These are phyloP conservation scores for Prunella himalayana DNA, from an alignment of 2,113 vertebrate species.

Conservation along the genomic window DNA sequence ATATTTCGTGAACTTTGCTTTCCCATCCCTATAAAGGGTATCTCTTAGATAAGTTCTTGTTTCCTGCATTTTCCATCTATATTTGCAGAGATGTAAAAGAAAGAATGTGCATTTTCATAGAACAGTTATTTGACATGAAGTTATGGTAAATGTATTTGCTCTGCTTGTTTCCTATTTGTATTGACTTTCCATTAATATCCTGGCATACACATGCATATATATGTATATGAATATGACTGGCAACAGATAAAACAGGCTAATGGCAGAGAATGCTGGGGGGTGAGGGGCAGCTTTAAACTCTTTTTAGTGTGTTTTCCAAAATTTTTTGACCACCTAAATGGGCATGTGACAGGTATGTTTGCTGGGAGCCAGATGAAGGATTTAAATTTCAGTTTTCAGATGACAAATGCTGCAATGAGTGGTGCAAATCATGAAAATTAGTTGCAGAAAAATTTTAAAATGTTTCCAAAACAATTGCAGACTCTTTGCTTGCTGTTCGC, in stretches of 20 bases:
- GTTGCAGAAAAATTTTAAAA: slow-evolving; percentile 33
- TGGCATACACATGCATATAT: background rate
- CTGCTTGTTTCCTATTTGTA: background rate
- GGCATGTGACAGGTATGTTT: background rate
- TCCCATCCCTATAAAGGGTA: background rate
- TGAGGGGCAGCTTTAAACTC: background rate
- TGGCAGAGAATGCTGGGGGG: background rate
- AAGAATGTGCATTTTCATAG: background rate
- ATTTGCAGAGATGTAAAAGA: background rate
- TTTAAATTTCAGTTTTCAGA: slow-evolving; percentile 1
- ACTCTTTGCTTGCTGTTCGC: background rate
- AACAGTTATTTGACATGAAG: background rate
- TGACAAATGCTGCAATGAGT: slow-evolving; percentile 12
- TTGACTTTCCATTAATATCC: slow-evolving; percentile 11
- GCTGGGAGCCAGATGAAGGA: background rate
- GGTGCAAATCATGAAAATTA: slow-evolving; percentile 13
- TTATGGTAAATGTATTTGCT: background rate
- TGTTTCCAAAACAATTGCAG: background rate
- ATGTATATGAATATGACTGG: background rate
- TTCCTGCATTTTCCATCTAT: background rate
- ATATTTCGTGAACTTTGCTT: background rate
- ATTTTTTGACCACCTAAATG: background rate
- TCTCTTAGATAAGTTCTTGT: background rate
- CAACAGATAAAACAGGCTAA: background rate
- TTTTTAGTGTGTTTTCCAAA: background rate